Evolutionary conservation across 2,113 vertebrate genomes (phyloP), one percentile per base, ranked within the genome.

Genomic region (Mohoua ochrocephala): DNA sequence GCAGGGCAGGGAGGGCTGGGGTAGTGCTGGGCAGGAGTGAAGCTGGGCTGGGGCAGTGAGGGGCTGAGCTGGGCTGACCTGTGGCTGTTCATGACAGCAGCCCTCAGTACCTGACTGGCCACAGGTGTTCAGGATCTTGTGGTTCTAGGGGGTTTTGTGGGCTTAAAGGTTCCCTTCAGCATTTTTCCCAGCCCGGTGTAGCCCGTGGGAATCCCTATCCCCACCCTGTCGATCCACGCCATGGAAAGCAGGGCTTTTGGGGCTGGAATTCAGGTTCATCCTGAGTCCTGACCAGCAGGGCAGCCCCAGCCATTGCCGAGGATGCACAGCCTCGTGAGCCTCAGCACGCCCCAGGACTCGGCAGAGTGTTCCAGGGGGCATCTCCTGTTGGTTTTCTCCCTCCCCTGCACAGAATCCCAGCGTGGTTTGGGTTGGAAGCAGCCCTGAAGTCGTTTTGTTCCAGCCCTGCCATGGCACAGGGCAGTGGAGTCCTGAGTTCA

Each of bases 271-370:
- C 13, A 16, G 83, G 9, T 5, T 22, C 8, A 1, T 26, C 19
- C 3, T 16, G 35, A 45, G 33, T 22, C 27, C 37, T 20, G 41
- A 9, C 3, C 21, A 54, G 67, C 69, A 84, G 49, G 11, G 15
- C 26, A 4, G 4, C 75, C 24, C 49, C 68, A 37, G 0, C 3
- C 35, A 1, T 2, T 57, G 26, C 17, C 63, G 35, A 16, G 86
- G 75, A 7, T 11, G 12, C 27, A 19, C 7, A 50, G 30, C 44
- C 64, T 21, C 1, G 3, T 7, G 81, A 70, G 42, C 26, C 80
- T 21, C 53, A 50, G 3, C 24, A 15, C 1, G 0, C 6, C 18
- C 22, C 53, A 44, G 67, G 21, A 2, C 13, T 26, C 15, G 30
- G 41, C 54, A 52, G 26, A 35, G 30, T 2, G 24, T 1, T n/a